Conservation (phyloP, 2,797 vertebrate species). For the Chloroceryle inda region DNA sequence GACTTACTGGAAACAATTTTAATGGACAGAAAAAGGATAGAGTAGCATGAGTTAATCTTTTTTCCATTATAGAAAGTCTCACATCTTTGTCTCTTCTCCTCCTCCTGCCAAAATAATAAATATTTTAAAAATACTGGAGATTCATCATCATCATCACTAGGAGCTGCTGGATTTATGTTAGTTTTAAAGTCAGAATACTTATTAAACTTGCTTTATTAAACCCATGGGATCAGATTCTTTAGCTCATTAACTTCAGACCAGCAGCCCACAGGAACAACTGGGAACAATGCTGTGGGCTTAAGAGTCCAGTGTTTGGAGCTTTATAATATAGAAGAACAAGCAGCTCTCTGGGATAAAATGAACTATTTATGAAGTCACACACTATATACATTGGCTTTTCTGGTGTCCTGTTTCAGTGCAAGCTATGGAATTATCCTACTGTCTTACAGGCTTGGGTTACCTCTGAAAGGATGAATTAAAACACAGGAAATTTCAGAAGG, state of each 20-base stretch:
- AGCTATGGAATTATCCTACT: not conserved
- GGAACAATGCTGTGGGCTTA: not conserved
- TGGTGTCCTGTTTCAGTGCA: not conserved
- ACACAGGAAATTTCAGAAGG: not conserved
- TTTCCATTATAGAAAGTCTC: not conserved
- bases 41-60: not conserved
- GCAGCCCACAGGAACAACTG: not conserved
- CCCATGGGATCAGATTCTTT: not conserved
- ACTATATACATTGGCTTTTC: not conserved
- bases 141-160: not conserved
- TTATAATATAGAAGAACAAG: not conserved
- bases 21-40: not conserved
- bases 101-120: not conserved
- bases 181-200: not conserved
- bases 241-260: not conserved
- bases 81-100: not conserved
- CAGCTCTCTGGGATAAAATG: not conserved
- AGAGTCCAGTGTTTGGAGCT: not conserved
- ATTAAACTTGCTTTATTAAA: not conserved
- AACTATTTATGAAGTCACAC: not conserved
- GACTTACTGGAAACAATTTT: conserved; percentile 5
- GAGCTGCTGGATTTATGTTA: not conserved
- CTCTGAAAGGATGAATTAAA: not conserved
- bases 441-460: not conserved
- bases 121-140: not conserved